Conservation (phyloP, 2,888 invertebrate genomes). For the Xiphydria camelus region DNA sequence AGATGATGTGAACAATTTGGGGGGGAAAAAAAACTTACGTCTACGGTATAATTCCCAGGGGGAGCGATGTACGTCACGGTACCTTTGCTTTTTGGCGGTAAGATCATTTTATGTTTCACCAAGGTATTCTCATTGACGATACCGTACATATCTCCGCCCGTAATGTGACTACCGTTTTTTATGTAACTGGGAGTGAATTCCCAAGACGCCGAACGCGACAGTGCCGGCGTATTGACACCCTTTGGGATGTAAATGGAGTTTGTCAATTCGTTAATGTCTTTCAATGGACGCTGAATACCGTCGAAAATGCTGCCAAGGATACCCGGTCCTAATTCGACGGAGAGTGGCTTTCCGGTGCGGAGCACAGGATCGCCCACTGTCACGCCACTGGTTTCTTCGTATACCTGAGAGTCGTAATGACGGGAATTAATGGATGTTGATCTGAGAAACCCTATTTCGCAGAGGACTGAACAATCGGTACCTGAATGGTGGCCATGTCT, state of each 20-base stretch:
- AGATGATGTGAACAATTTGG: neutral
- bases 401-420: no score
- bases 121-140: constrained; percentile 96
- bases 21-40: constrained; percentile 64
- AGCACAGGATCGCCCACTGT: constrained; percentile 99
- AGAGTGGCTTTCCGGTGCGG: constrained; percentile 97
- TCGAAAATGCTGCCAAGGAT: constrained; percentile 99
- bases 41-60: constrained; percentile 90
- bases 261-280: constrained; percentile 92
- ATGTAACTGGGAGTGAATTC: constrained; percentile 87
- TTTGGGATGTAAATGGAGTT: constrained; percentile 99
- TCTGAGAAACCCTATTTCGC: neutral
- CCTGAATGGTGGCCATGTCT: constrained; percentile 99
- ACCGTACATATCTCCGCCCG: constrained; percentile 97
- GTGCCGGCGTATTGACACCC: constrained; percentile 93
- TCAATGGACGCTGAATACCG: constrained; percentile 98
- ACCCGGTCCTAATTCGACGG: constrained; percentile 98
- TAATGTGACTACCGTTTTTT: constrained; percentile 94
- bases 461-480: no score
- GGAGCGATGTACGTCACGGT: constrained; percentile 95
- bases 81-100: constrained; percentile 94
- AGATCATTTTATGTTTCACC: constrained; percentile 94
- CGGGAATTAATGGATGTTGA: no score
- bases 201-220: constrained; percentile 83
- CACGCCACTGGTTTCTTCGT: constrained; percentile 96